Conservation (phyloP, 2,113 vertebrate species). For the Larimichthys polyactis region DNA sequence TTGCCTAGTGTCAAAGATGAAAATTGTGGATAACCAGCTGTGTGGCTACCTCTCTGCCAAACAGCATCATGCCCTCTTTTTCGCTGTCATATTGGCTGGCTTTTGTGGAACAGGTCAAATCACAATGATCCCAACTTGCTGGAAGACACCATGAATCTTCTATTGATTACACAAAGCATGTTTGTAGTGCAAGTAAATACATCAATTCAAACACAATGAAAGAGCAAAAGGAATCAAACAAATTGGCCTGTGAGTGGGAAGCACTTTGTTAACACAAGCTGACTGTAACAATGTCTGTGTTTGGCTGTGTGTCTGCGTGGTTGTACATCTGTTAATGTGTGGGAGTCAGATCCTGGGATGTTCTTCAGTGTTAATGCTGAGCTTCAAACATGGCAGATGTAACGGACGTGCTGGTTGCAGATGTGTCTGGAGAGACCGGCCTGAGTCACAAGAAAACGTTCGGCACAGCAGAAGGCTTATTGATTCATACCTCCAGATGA, state of each 20-base stretch:
- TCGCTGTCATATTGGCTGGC: conserved; percentile 37
- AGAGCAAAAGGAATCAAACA: conserved; percentile 76
- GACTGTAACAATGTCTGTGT: conserved; percentile 57
- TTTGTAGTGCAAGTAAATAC: conserved; percentile 55
- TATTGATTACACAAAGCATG: conserved; percentile 64
- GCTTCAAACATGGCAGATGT: conserved; percentile 75
- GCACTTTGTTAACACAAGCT: conserved; percentile 69
- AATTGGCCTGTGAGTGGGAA: conserved; percentile 74
- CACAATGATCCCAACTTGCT: conserved; percentile 21
- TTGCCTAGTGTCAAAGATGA: conserved; percentile 27
- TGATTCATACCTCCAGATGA: conserved; percentile 78
- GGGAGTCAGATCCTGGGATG: conserved; percentile 73
- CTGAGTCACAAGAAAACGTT: conserved; percentile 75
- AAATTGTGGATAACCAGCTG: conserved; percentile 23
- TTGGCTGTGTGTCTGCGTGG: conserved; percentile 56
- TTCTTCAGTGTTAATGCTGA: conserved; percentile 66
- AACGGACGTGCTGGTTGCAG: conserved; percentile 60
- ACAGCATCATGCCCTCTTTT: conserved; percentile 30
- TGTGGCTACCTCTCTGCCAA: conserved; percentile 18
- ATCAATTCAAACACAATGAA: conserved; percentile 59
- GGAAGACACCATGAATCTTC: conserved; percentile 23
- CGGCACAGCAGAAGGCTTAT: conserved; percentile 67
- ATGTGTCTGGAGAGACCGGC: conserved; percentile 72
- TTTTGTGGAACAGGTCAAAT: conserved; percentile 39
- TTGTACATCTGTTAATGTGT: conserved; percentile 71